Evolutionary conservation across 2,797 vertebrate genomes (phyloP), one percentile per base, ranked within the genome.

Genomic region (Tachyglossus aculeatus): DNA sequence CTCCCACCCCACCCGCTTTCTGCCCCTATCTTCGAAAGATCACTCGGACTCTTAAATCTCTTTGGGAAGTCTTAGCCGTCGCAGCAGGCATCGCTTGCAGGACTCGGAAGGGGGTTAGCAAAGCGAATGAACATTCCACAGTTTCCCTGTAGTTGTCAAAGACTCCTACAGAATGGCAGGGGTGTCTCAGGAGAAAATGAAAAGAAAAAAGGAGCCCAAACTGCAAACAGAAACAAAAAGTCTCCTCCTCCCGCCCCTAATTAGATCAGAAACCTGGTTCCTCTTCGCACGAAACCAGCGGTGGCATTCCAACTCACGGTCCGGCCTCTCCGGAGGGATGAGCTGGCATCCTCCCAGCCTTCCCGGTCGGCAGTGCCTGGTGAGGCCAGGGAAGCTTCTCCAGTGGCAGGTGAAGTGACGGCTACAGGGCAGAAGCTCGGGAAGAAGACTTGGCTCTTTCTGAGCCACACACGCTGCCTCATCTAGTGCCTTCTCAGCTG

Each of bases 301-400:
- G 47, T n/a, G n/a, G n/a, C n/a, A n/a, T n/a, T n/a, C n/a, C 47
- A 38, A 16, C 38, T 2, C 12, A 18, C 15, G 1, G 6, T 21
- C 51, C 40, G 24, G 18, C 1, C 4, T 32, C 25, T 33, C 51
- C 18, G 11, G 24, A n/a, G 52, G 22, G 51, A 11, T n/a, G n/a
- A 16, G 33, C n/a, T 9, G 25, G 2, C 7, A 41, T 52, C 62
- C 31, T n/a, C 50, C 45, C n/a, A 67, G 41, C 15, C 37, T 47
- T 51, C 54, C 29, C 25, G 21, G 34, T 45, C 24, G 45, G 27
- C 22, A 38, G 43, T 57, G 31, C 19, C 7, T 22, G 39, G 44
- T 12, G 16, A 61, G 51, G 54, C 71, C 29, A 7, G 16, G n/a
- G 25, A 27, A 71, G 69, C 64, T 70, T 72, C n/a, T n/a, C 54